Evolutionary conservation across 2,797 vertebrate species (phyloP).

Genomic region (Threskiornis aethiopicus): DNA sequence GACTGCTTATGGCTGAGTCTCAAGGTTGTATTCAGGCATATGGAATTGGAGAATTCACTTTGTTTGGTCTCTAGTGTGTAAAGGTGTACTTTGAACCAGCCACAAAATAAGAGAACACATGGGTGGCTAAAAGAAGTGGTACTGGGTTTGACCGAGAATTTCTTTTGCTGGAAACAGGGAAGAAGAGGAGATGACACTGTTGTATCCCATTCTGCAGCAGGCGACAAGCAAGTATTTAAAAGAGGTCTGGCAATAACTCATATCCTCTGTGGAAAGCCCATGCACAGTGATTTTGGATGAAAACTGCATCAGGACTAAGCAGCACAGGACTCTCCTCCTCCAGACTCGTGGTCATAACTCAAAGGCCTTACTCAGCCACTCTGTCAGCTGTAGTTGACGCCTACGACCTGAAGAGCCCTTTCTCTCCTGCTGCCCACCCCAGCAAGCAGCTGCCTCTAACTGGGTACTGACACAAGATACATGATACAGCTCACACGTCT

Average conservation of each 20-base stretch:
- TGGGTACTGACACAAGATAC: not conserved
- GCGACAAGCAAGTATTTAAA: not conserved
- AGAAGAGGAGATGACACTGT: not conserved
- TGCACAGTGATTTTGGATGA: not conserved
- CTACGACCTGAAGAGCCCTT: not conserved
- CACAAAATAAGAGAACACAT: not conserved
- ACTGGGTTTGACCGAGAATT: not conserved
- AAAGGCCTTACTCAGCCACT: not conserved
- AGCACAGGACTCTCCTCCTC: not conserved
- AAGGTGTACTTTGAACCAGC: not conserved
- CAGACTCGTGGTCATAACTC: not conserved
- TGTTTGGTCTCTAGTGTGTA: not conserved
- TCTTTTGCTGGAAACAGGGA: not conserved
- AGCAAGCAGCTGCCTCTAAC: not conserved
- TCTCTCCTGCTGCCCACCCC: not conserved
- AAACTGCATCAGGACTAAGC: not conserved
- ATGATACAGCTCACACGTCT: not conserved
- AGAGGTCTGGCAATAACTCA: not conserved
- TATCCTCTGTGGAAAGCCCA: not conserved
- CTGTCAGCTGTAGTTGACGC: not conserved
- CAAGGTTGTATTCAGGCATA: not conserved
- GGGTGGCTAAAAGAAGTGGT: not conserved
- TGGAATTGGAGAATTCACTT: not conserved
- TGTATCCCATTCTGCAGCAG: not conserved
- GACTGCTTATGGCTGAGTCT: not conserved